Percentiles rank a stretch among this genome's conserved stretches.
Evolutionary conservation across 1,140 invertebrate genomes (phyloP).

Genomic region (Lasioglossum albipes): DNA sequence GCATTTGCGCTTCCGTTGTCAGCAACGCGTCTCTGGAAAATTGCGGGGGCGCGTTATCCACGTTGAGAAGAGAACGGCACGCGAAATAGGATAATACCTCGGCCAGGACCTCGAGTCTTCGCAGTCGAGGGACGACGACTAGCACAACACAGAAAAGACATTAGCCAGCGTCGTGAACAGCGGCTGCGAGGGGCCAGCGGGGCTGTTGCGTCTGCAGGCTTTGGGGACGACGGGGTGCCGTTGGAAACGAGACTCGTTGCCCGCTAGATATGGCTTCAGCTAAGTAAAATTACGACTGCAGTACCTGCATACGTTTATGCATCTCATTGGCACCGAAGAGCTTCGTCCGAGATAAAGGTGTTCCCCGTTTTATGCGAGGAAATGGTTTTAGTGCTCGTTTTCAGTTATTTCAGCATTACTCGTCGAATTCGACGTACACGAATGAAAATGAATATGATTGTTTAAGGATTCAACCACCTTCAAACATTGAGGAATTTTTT

Average conservation of each 20-base stretch:
- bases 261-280: slow-evolving; percentile 56
- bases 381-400: background rate
- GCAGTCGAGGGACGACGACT: slow-evolving; percentile 71
- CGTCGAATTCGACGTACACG: background rate
- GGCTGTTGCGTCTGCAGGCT: slow-evolving; percentile 38
- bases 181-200: slow-evolving; percentile 34
- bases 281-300: slow-evolving; percentile 58
- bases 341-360: background rate
- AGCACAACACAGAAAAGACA: slow-evolving; percentile 79
- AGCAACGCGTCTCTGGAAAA: slow-evolving; percentile 18
- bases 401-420: background rate
- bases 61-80: slow-evolving; percentile 61
- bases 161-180: slow-evolving; percentile 70
- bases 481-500: no score
- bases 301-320: slow-evolving; percentile 34
- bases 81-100: slow-evolving; percentile 75
- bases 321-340: background rate
- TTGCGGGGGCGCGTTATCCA: slow-evolving; percentile 54
- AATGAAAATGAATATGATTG: no score
- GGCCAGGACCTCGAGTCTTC: slow-evolving; percentile 54
- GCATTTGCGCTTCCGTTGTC: slow-evolving; percentile 2
- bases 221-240: slow-evolving; percentile 50
- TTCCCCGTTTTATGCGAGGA: background rate
- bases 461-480: no score
- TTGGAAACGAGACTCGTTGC: slow-evolving; percentile 61